These are phyloP conservation scores for Holotrichia oblita DNA, from an alignment of 1,140 invertebrate species.

Conservation along the genomic window DNA sequence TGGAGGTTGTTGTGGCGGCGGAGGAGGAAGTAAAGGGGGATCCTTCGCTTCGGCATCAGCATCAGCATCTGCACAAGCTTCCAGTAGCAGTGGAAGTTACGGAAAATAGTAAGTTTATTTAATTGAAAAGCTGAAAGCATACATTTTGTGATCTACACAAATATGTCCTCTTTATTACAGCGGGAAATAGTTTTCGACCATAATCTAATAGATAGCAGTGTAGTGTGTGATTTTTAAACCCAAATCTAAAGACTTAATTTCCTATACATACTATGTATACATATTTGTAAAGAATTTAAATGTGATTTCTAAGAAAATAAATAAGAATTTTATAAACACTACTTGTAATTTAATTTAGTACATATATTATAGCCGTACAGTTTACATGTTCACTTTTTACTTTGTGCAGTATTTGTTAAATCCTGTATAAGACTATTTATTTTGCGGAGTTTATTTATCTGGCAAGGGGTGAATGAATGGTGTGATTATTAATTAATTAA, in stretches of 20 bases:
- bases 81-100: background rate
- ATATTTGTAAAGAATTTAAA: background rate
- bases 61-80: constrained; percentile 20
- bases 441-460: too few relatives aligned
- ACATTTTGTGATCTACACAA: background rate
- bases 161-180: background rate
- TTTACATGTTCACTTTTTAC: too few relatives aligned
- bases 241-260: constrained; percentile 7
- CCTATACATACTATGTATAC: background rate
- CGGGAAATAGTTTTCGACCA: background rate
- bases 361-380: too few relatives aligned
- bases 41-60: background rate
- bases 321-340: background rate
- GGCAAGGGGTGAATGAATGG: too few relatives aligned
- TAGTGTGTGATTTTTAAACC: background rate
- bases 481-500: too few relatives aligned
- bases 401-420: too few relatives aligned
- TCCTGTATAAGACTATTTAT: too few relatives aligned
- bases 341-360: background rate
- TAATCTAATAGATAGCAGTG: background rate
- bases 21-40: background rate
- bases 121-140: background rate
- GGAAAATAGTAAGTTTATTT: background rate
- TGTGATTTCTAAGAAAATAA: constrained; percentile 18
- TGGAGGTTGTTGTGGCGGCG: background rate